Evolutionary conservation across 2,888 invertebrate species (phyloP).

Genomic region (Lasioglossum figueresi): DNA sequence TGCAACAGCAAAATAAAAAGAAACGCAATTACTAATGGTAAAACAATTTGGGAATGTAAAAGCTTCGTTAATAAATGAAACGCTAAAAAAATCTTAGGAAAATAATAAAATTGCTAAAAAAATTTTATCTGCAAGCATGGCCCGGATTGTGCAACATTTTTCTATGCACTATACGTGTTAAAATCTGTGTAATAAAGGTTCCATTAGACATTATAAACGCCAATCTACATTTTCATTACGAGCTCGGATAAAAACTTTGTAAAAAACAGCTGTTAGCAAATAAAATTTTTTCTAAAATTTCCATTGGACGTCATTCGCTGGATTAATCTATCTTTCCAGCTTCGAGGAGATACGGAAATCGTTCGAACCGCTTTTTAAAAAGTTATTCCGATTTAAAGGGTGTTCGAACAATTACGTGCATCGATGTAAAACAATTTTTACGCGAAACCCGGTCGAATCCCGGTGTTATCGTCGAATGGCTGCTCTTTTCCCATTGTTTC

Average conservation of each 20-base stretch:
- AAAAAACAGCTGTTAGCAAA: neutral
- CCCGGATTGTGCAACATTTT: neutral
- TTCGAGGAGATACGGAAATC: neutral
- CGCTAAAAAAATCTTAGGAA: neutral
- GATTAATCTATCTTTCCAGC: neutral
- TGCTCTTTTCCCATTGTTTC: slow-evolving; percentile 17
- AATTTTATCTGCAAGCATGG: neutral
- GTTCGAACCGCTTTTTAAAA: neutral
- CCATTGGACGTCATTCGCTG: neutral
- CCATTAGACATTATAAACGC: neutral
- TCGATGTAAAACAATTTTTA: neutral
- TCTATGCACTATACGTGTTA: neutral
- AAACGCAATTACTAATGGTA: neutral
- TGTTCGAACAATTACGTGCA: neutral
- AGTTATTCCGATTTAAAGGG: neutral
- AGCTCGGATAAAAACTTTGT: neutral
- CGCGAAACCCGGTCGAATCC: neutral
- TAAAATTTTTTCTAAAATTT: neutral
- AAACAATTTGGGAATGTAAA: neutral
- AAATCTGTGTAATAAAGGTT: neutral
- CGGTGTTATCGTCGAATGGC: neutral
- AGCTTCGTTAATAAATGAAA: neutral
- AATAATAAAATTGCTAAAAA: neutral
- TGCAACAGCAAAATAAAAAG: neutral
- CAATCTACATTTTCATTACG: neutral